Percentiles rank a stretch among this genome's conserved stretches.
These are phyloP conservation scores for Neoascia interrupta DNA, from an alignment of 2,888 invertebrate species.

Conservation along the genomic window DNA sequence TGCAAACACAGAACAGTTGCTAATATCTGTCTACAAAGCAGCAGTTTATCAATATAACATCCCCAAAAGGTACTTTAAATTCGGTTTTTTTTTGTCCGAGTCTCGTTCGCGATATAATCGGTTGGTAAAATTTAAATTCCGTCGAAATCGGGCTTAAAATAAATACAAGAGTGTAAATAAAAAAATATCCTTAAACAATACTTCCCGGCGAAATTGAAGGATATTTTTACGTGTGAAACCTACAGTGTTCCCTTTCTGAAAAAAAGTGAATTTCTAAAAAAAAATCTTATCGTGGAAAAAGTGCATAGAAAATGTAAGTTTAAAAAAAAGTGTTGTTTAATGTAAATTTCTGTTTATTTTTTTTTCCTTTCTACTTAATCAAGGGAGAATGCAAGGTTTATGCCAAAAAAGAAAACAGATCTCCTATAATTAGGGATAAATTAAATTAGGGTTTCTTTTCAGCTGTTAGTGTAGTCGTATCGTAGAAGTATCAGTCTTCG, in stretches of 20 bases:
- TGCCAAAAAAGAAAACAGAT: slow-evolving; percentile 40
- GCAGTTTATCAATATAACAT: neutral
- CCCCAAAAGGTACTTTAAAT: slow-evolving; percentile 31
- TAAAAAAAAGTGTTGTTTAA: slow-evolving; percentile 29
- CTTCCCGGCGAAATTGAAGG: slow-evolving; percentile 26
- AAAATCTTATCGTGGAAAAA: slow-evolving; percentile 26
- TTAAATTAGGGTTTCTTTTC: slow-evolving; percentile 56
- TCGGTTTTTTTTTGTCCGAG: slow-evolving; percentile 20
- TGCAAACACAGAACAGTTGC: neutral
- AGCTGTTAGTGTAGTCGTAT: slow-evolving; percentile 2
- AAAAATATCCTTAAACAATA: slow-evolving; percentile 29
- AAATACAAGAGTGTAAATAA: too few species aligned
- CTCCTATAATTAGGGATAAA: slow-evolving; percentile 60
- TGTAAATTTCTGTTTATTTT: slow-evolving; percentile 40
- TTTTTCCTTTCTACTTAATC: slow-evolving; percentile 53
- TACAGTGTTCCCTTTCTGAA: neutral
- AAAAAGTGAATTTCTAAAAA: slow-evolving; percentile 32
- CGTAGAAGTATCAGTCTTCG: slow-evolving; percentile 28
- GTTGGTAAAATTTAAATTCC: slow-evolving; percentile 2
- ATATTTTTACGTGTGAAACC: slow-evolving; percentile 37
- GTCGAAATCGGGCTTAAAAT: too few species aligned
- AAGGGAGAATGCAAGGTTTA: slow-evolving; percentile 40
- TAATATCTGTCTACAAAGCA: slow-evolving; percentile 3
- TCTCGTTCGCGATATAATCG: slow-evolving; percentile 8
- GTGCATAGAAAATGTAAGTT: slow-evolving; percentile 18